Evolutionary conservation across 2,797 vertebrate genomes (phyloP).

Genomic region (Sus cebifrons): DNA sequence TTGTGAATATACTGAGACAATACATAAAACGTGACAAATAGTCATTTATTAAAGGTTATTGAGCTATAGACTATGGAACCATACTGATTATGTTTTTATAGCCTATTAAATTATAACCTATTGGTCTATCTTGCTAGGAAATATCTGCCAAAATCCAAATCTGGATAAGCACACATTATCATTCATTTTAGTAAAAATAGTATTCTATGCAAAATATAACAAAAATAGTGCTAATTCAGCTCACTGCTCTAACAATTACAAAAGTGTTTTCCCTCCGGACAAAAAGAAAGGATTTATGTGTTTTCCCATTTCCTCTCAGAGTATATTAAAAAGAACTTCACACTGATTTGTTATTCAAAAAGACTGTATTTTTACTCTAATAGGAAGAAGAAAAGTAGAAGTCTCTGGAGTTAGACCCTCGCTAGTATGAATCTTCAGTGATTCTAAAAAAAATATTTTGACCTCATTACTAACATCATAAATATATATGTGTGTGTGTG

Average conservation of each 20-base stretch:
- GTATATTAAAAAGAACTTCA: background rate
- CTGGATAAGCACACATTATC: background rate
- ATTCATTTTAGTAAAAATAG: background rate
- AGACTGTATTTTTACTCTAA: background rate
- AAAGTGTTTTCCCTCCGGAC: background rate
- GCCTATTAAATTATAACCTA: background rate
- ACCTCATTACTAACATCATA: background rate
- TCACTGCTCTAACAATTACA: background rate
- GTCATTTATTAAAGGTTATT: background rate
- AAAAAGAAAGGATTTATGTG: background rate
- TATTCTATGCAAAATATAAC: background rate
- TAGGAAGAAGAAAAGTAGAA: background rate
- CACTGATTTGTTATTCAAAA: background rate
- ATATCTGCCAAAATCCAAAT: background rate
- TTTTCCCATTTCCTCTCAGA: background rate
- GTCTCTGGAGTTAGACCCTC: background rate
- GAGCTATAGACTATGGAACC: background rate
- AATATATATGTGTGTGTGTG: background rate
- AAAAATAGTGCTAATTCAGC: background rate
- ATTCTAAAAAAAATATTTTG: background rate
- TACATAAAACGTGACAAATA: background rate
- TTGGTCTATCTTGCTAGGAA: background rate
- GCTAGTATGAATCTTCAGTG: background rate
- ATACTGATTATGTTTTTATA: background rate
- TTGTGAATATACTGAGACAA: background rate